Conservation (phyloP, 2,113 vertebrate genomes). For the Eubucco bourcierii region DNA sequence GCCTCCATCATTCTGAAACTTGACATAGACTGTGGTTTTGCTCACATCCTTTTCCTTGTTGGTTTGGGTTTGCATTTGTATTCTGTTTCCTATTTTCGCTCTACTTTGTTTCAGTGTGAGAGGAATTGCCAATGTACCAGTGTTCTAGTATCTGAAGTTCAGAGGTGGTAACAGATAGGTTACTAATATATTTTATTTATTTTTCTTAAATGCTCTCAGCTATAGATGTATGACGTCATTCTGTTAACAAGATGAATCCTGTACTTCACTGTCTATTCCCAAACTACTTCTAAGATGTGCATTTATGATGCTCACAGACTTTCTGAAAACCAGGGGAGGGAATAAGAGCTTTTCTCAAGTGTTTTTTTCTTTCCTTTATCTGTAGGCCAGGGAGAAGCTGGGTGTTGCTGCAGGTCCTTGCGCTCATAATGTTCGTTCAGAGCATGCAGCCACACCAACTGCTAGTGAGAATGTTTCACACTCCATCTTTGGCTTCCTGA, state of each 20-base stretch:
- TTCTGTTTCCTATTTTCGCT: slow-evolving; percentile 18
- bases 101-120: neutral
- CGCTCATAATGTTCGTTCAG: neutral
- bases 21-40: neutral
- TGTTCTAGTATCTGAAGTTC: neutral
- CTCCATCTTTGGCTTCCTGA: neutral
- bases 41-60: neutral
- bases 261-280: neutral
- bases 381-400: neutral
- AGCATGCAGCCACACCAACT: neutral
- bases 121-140: neutral
- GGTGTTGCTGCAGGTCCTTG: neutral
- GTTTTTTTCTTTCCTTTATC: neutral
- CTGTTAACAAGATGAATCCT: neutral
- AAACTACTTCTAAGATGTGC: neutral
- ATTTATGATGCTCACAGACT: neutral
- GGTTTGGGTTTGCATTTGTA: neutral
- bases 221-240: neutral
- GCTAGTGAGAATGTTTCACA: neutral
- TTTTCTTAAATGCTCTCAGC: neutral
- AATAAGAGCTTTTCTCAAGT: neutral
- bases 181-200: neutral
- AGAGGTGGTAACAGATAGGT: neutral
- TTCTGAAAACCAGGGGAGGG: neutral
- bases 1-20: slow-evolving; percentile 44